Evolutionary conservation across 2,113 vertebrate species (phyloP), one percentile per base, ranked within the genome.

Genomic region (Addax nasomaculatus): DNA sequence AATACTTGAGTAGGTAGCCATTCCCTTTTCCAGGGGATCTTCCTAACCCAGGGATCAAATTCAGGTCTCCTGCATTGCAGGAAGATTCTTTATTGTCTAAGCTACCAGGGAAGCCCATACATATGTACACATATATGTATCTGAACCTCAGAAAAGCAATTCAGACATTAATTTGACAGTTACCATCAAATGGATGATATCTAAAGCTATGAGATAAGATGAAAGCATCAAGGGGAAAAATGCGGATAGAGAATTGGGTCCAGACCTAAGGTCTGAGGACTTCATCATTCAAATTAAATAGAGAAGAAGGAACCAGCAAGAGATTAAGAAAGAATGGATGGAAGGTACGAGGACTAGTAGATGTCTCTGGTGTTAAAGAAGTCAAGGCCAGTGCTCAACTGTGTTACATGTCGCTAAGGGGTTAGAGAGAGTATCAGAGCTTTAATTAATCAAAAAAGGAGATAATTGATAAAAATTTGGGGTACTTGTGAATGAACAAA

Each of bases 401-500:
- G 6, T 86, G 29, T 15, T 2, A 53, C 39, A 51, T 4, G 12
- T 53, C 88, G 7, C 64, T 57, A 64, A 89, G 5, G 62, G 16
- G 4, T 80, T 53, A 83, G 23, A 89, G 19, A 89, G 30, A 4
- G 21, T 49, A 16, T 80, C 29, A 84, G 57, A 83, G 13, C 29
- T 84, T 93, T 64, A 76, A 23, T 62, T 23, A 86, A 45, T 95
- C 17, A 49, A 92, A 62, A 86, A 23, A 49, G 53, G n/a, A 84
- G 55, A 84, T 53, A 49, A 78, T 36, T 81, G 51, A 85, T 89
- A 55, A 60, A 93, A 93, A 98, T 85, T 83, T 83, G 51, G 57
- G 29, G 45, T 33, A 90, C 49, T 64, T 83, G 39, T 76, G 57
- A 97, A 90, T 73, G 47, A 96, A 89, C 85, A 91, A 78, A 97